phyloP scores from a whole-genome alignment of 2,888 invertebrate species.

The Vanessa cardui region DNA sequence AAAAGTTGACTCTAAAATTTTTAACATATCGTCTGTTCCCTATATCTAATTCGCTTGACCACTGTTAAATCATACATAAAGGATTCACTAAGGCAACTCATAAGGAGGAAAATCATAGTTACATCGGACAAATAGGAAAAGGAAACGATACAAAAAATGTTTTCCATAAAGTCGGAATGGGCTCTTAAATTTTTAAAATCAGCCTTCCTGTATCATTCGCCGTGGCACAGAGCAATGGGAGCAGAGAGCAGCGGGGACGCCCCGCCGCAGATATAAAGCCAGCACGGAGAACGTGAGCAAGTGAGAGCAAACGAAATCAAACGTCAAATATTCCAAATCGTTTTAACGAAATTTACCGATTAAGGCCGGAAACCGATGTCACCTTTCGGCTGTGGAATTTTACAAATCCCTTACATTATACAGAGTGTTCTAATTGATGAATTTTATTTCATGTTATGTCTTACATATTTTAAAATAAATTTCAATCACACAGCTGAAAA shows the following conservation, averaged over 20 bases:
- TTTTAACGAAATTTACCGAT: not conserved
- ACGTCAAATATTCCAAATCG: not conserved
- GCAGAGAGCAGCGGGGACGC: conserved; percentile 16
- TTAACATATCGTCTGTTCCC: conserved; percentile 82
- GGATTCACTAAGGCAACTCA: conserved; percentile 76
- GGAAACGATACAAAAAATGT: conserved; percentile 69
- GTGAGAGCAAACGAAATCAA: conserved; percentile 5
- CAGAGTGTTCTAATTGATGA: not conserved
- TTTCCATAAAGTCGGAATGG: conserved; percentile 73
- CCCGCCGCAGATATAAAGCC: conserved; percentile 1
- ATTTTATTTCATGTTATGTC: not conserved
- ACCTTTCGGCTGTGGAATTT: not conserved
- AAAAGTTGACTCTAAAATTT: conserved; percentile 83
- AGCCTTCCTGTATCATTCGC: conserved; percentile 65
- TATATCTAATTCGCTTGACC: conserved; percentile 81
- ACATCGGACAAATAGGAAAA: conserved; percentile 64
- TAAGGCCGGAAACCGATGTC: not conserved
- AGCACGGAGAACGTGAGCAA: conserved; percentile 13
- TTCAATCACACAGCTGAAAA: conserved; percentile 5
- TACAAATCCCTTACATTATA: not conserved
- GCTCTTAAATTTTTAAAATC: conserved; percentile 65
- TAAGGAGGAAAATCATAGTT: conserved; percentile 67
- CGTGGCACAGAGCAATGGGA: conserved; percentile 53
- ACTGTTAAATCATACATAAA: conserved; percentile 74
- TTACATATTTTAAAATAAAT: conserved; percentile 10